Base-by-base conservation (phyloP, 2,797 vertebrate species). In the Hylomyscus alleni region DNA sequence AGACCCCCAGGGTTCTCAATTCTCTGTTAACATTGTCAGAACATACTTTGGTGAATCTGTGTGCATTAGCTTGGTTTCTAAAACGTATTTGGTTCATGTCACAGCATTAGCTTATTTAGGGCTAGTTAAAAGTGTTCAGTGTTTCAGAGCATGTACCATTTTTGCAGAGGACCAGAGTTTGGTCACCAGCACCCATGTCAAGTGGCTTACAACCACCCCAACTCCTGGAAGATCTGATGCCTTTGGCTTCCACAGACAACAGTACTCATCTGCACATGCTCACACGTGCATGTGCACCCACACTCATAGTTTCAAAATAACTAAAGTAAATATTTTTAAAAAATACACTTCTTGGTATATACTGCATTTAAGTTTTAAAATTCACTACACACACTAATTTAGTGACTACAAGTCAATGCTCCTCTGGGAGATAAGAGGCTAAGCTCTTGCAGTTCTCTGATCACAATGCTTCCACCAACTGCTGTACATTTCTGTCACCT, bases 1-100 rank as follows among this genome's bases (percentile, higher is more conserved):
- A 77, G 26, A 78, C 85, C 76, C 82, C 85, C 13, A 14, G 88
- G 54, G 47, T 82, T 93, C 62, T 92, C 37, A 56, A 13, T 91
- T 73, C 14, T 62, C 22, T 47, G 24, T 95, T 87, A 98, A 90
- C 77, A 72, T 62, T 96, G 40, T 69, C 81, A 93, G 77, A 94
- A 82, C 89, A 92, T 65, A 86, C 75, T 88, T 80, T 54, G 6
- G 34, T 72, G 72, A 34, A 31, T 72, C 40, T 80, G 13, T 92
- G 67, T 84, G 73, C 75, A 20, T 89, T 83, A 91, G 77, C 72
- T 93, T 77, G 26, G 37, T 62, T 96, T 93, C 81, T 78, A 31
- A 19, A 77, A 24, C 29, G 22, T 47, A n/a, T 44, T 67, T 88
- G 60, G 19, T 56, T 96, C 85, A 73, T 93, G 37, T 83, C 31